Evolutionary conservation across 2,797 vertebrate species (phyloP), one percentile per base, ranked within the genome.

Genomic region (Hippocampus kuda): DNA sequence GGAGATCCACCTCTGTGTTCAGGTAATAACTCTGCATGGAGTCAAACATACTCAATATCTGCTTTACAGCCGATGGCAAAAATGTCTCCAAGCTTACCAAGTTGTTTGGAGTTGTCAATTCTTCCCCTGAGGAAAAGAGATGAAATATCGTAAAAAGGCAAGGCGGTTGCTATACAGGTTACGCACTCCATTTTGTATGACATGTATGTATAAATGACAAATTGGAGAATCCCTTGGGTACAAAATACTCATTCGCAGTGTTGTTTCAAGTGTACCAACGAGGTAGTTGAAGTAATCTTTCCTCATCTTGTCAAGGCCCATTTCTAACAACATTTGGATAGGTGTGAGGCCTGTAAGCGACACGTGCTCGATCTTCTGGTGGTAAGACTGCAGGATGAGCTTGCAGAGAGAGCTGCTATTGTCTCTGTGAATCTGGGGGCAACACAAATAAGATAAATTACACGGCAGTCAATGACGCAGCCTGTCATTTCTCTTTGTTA

Each of bases 271-370:
- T 1, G 90, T 87, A 98, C 96, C 93, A 75, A 97, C 90, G 65
- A 99, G 94, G 86, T 94, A 98, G 85, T 92, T 94, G 73, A 96
- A 92, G 78, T 98, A 99, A 87, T 99, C 97, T 86, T 93, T 97
- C 80, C 94, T 95, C 86, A 98, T 91, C 88, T 99, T 99, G 81
- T 98, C 95, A 88, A 99, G 78, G 66, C 97, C 97, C 75, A 98
- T 91, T 83, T 99, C 96, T 65, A 99, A 88, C 72, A 99, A 90
- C 94, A 99, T 97, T 44, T 90, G 91, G 72, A 95, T 81, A 0
- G 96, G 93, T 42, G 88, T 77, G 71, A 90, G 84, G 18, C 92
- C 95, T 20, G 79, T 91, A 53, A 99, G 93, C 75, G 91, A 81
- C 79, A 98, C 79, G 0, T 71, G 73, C 20, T 94, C 91, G 48